Conservation (phyloP, 1,140 invertebrate species). For the Ericerus pela region DNA sequence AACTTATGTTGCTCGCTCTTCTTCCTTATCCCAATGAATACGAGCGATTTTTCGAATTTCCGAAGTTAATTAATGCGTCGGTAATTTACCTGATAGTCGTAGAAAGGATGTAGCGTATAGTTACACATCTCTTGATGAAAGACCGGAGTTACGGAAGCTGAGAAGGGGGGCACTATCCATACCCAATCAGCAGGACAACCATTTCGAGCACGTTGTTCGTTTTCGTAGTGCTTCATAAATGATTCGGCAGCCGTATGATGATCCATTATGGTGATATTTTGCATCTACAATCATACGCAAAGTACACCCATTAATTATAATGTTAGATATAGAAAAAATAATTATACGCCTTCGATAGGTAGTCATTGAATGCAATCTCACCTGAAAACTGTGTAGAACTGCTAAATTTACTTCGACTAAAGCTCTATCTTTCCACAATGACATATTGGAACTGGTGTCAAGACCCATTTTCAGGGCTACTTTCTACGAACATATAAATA, state of each 20-base stretch:
- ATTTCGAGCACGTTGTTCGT: conserved; percentile 73
- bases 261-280: conserved; percentile 84
- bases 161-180: conserved; percentile 89
- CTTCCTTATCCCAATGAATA: no score
- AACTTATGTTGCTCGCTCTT: no score
- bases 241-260: conserved; percentile 89
- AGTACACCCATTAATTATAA: no score
- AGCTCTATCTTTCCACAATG: conserved; percentile 85
- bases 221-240: conserved; percentile 90
- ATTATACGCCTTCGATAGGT: no score
- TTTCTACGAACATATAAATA: conserved; percentile 39
- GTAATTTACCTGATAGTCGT: conserved; percentile 68
- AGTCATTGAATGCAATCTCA: no score
- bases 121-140: conserved; percentile 93
- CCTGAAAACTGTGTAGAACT: conserved; percentile 83
- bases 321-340: no score
- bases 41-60: no score
- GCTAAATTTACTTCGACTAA: conserved; percentile 81
- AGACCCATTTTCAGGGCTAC: conserved; percentile 76
- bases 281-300: conserved; percentile 34
- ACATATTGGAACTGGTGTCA: conserved; percentile 62
- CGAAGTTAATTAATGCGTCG: no score
- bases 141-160: conserved; percentile 73
- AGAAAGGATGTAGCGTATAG: conserved; percentile 77
- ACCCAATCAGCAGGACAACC: conserved; percentile 94